Conservation (phyloP, 2,888 invertebrate species). For the Xestia rhomboidea region DNA sequence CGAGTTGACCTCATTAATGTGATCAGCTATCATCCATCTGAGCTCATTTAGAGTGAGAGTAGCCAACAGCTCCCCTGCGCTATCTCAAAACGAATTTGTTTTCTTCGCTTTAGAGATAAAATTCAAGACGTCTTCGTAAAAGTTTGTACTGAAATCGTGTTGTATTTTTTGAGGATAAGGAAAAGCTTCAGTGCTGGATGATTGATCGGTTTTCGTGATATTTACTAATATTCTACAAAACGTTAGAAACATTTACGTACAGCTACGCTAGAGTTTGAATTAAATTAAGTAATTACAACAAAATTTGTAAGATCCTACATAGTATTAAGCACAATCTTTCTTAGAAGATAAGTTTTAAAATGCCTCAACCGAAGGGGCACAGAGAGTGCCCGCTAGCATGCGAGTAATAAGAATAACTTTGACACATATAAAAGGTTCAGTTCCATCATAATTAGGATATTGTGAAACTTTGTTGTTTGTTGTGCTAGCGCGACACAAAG, state of each 20-base stretch:
- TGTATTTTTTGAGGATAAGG: constrained; percentile 27
- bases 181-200: constrained; percentile 9
- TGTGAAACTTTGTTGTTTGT: constrained; percentile 13
- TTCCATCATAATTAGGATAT: neutral
- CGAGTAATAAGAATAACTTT: neutral
- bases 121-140: constrained; percentile 33
- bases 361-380: neutral
- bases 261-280: neutral
- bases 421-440: constrained; percentile 8
- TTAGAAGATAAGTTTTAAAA: constrained; percentile 9
- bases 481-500: constrained; percentile 68
- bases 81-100: constrained; percentile 55
- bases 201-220: constrained; percentile 38
- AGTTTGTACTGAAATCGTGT: constrained; percentile 34
- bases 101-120: constrained; percentile 42
- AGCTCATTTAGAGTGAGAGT: constrained; percentile 44
- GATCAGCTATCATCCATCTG: constrained; percentile 36
- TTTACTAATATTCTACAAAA: constrained; percentile 16
- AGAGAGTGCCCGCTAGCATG: neutral
- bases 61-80: constrained; percentile 39
- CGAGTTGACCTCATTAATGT: constrained; percentile 40
- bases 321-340: neutral
- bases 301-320: neutral
- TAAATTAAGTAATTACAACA: neutral
- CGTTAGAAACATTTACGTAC: neutral